Base-by-base conservation (phyloP, 2,888 invertebrate species). In the Theristus sp. region DNA sequence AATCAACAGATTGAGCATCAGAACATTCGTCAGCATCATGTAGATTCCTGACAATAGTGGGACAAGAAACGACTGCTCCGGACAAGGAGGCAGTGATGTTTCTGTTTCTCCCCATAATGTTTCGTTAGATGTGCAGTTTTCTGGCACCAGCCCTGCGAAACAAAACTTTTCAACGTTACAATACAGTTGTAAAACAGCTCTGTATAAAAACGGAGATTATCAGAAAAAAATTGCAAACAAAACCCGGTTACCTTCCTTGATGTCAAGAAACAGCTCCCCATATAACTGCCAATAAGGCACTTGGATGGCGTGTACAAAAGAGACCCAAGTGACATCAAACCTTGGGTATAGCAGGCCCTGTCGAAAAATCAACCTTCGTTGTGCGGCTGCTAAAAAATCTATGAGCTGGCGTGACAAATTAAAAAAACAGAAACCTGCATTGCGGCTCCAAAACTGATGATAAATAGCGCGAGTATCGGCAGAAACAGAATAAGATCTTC, bases 1-100 rank as follows among this genome's bases (percentile, higher is more conserved):
- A 67, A 75, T 74, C 30, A 75, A 70, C 22, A 75, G 71, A 62
- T 75, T 75, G 62, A 75, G 70, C 49, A 75, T 67, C 17, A 75
- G 67, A 57, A 75, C 69, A 65, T 74, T 75, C 47, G 73, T 73
- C 53, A 75, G 65, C 25, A 75, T 63, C 66, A 75, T 70, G 67
- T 75, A 75, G 25, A 72, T 57, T 17, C 71, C 73, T 55, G 71
- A 66, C 38, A 75, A 63, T 25, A 72, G 28, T 31, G 73, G 68
- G 28, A 71, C 71, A 29, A 74, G 64, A 46, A 68, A 70, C 53
- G 70, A 70, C 31, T 65, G 46, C 59, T 71, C 66, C 1, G 74
- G 59, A 27, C 59, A 59, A 2, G n/a, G 26, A 2, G n/a, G 17
- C 6, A 24, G 17, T 10, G 56, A 10, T 13, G 47, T 25, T 6